Percentiles rank a stretch among this genome's conserved stretches.
Evolutionary conservation across 1,140 invertebrate genomes (phyloP).

Genomic region (Matsumurasca onukii): DNA sequence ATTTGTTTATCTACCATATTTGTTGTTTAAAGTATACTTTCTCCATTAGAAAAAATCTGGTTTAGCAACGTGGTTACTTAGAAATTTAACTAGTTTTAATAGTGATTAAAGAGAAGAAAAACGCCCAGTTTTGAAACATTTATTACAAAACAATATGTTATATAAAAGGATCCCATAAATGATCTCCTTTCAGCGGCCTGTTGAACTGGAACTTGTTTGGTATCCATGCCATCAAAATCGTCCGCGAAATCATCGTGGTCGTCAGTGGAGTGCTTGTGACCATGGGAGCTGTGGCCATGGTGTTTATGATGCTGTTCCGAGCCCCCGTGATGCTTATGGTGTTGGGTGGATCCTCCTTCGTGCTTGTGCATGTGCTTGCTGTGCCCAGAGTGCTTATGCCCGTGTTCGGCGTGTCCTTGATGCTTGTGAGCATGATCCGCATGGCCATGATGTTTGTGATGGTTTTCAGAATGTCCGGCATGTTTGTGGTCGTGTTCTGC

Average conservation of each 20-base stretch:
- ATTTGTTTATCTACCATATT: no score
- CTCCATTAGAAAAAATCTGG: no score
- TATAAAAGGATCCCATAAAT: no score
- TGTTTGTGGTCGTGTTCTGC: conserved; percentile 16
- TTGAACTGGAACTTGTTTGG: not conserved
- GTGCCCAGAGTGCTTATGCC: conserved; percentile 29
- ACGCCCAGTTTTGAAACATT: no score
- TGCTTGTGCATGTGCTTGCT: conserved; percentile 25
- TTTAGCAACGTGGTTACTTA: no score
- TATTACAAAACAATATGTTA: no score
- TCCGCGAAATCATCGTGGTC: not conserved
- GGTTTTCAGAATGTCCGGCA: not conserved
- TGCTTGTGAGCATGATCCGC: conserved; percentile 9
- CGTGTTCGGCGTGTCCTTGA: not conserved
- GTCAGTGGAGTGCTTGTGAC: conserved; percentile 13
- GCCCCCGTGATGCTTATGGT: not conserved
- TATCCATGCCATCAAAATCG: not conserved
- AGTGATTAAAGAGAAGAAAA: no score
- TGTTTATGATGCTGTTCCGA: not conserved
- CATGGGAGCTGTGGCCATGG: conserved; percentile 1
- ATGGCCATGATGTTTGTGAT: conserved; percentile 14
- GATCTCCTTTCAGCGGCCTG: no score
- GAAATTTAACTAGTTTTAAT: no score
- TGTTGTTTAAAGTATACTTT: no score
- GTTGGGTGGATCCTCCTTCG: conserved; percentile 15